Evolutionary conservation across 2,113 vertebrate species (phyloP), one percentile per base, ranked within the genome.

Genomic region (Tor tambroides): DNA sequence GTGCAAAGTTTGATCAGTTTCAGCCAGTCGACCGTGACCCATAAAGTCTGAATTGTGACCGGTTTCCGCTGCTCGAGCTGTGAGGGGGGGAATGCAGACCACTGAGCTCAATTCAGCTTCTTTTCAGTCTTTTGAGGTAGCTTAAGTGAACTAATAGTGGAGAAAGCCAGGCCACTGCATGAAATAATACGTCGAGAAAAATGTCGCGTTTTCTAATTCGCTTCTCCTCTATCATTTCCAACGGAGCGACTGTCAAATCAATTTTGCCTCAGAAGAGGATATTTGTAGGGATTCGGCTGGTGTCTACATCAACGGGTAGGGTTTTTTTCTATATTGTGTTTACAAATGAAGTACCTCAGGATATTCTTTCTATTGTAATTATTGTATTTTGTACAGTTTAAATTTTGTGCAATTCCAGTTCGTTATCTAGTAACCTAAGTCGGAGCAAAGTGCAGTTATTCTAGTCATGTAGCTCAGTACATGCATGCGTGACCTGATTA

Each of bases 201-300:
- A 95, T 96, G 95, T 94, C 95, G 61, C 94, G 93, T 35, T 79
- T 93, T 30, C 72, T 93, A 5, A 21, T 80, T 59, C 92, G 95
- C 35, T 65, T 94, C 43, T 83, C 90, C 32, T 41, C 23, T 7
- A 30, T 88, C 2, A 59, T 92, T 87, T 91, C 90, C 49, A 91
- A 80, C 6, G 89, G 38, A 23, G 75, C 86, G 0, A 26, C 81
- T 72, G 86, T 83, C 1, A 87, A 2, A 65, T 59, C 23, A 72
- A 9, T 88, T 41, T 69, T 86, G 54, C 80, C 87, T 56, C 89
- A 85, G 72, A 92, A 80, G 88, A 86, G 87, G 43, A 84, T 56
- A 19, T 56, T 85, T 3, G 56, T 4, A 2, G 61, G 89, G 75
- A 43, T 86, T 56, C 93, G 94, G 0, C 72, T 89, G 1, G 54